Percentiles rank a stretch among this genome's conserved stretches.
Conservation (phyloP, 2,888 invertebrate genomes). For the Drosophila nr. perissopoda region DNA sequence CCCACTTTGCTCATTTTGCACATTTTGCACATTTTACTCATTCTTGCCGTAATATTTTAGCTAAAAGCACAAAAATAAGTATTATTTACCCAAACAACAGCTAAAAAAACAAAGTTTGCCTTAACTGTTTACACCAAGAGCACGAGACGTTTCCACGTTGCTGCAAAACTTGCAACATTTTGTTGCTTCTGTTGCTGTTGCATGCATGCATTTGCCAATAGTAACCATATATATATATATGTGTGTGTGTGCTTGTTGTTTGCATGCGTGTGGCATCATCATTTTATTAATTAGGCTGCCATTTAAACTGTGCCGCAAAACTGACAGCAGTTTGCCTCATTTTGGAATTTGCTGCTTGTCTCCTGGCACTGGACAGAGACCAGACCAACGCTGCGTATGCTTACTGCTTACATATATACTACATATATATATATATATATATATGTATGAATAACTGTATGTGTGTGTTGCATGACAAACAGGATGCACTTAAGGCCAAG, state of each 20-base stretch:
- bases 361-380: background rate
- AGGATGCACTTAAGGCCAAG: slow-evolving; percentile 20
- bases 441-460: background rate
- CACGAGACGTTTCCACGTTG: slow-evolving; percentile 33
- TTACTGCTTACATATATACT: slow-evolving; percentile 13
- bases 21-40: slow-evolving; percentile 3
- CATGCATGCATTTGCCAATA: slow-evolving; percentile 7
- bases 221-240: background rate
- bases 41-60: slow-evolving; percentile 53
- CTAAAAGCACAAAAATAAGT: slow-evolving; percentile 57
- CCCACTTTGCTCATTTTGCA: slow-evolving; percentile 5
- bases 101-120: slow-evolving; percentile 40
- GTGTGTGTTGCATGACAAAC: slow-evolving; percentile 2
- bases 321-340: slow-evolving; percentile 1
- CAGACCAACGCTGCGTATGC: slow-evolving; percentile 45
- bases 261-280: slow-evolving; percentile 36
- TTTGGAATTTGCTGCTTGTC: background rate
- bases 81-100: slow-evolving; percentile 45
- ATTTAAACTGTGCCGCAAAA: slow-evolving; percentile 69
- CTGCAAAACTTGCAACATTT: slow-evolving; percentile 35
- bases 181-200: background rate
- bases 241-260: slow-evolving; percentile 1
- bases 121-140: slow-evolving; percentile 42
- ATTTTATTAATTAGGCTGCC: slow-evolving; percentile 83
- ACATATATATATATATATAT: background rate